Evolutionary conservation across 2,797 vertebrate genomes (phyloP).

Genomic region (Aulostomus chinensis): DNA sequence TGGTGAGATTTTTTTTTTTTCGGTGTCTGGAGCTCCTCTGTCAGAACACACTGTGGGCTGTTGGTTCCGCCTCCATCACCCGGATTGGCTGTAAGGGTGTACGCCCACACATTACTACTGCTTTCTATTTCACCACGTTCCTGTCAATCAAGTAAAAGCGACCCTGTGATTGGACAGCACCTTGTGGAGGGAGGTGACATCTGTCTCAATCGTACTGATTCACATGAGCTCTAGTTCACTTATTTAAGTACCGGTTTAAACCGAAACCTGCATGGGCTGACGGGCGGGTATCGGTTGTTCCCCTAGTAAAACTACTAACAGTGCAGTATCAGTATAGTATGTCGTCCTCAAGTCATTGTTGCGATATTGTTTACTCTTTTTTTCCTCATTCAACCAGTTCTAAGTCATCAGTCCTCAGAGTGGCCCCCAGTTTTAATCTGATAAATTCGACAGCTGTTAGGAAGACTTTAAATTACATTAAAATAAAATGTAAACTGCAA

Average conservation of each 20-base stretch:
- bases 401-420: too few species aligned
- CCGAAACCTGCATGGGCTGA: not conserved
- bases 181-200: slow-evolving; percentile 17
- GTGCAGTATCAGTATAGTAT: too few species aligned
- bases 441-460: too few species aligned
- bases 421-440: too few species aligned
- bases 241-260: slow-evolving; percentile 2
- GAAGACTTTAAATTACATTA: too few species aligned
- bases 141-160: slow-evolving; percentile 42
- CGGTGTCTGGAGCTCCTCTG: slow-evolving; percentile 56
- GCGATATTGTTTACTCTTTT: too few species aligned
- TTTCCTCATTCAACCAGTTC: too few species aligned
- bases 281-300: too few species aligned
- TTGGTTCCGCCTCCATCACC: slow-evolving; percentile 31
- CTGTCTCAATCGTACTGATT: too few species aligned
- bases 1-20: slow-evolving; percentile 66
- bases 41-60: slow-evolving; percentile 38
- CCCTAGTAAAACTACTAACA: too few species aligned
- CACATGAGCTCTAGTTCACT: not conserved
- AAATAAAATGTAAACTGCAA: too few species aligned
- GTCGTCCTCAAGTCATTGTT: too few species aligned
- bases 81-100: slow-evolving; percentile 24
- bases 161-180: slow-evolving; percentile 70
- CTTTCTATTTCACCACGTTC: slow-evolving; percentile 39
- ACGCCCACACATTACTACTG: slow-evolving; percentile 33